Base-by-base conservation (phyloP, 1,140 invertebrate species). In the Octopus sinensis region DNA sequence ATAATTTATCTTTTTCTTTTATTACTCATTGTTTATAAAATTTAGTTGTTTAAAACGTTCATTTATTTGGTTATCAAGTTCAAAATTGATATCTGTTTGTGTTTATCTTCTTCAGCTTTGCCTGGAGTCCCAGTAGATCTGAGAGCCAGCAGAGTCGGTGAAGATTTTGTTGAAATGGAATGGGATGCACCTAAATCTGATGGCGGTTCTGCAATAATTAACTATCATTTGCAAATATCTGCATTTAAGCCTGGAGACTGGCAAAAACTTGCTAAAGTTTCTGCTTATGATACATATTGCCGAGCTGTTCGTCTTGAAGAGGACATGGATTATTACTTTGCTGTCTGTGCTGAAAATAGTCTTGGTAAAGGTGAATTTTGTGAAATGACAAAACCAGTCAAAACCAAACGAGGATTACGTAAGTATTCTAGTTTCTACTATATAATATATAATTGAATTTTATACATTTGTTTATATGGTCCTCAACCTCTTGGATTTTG, bases 291-390 rank as follows among this genome's bases (percentile, higher is more conserved):
- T n/a, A 84, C 80, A n/a, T 82, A 81, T 10, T 84, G 97, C 88
- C 86, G 86, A 62, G 85, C 86, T 23, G 95, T 96, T 80, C 94
- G 95, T 85, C 90, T 99, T 10, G 94, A 93, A 4, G 96, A 98
- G 91, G 96, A 96, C 52, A 95, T 97, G 88, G 96, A 98, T 90
- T 99, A 99, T 88, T 95, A 98, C 90, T 99, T 99, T 92, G 93
- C 97, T 82, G 94, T 99, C 0, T 95, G 96, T 89, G 98, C 98
- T 51, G 95, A 98, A 0, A 99, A 99, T 91, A 97, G 97, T 88
- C 97, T 95, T 53, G 98, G 97, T 53, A 94, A 94, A 82, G 95
- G 97, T 81, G 96, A 98, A 90, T 97, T 97, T 0, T 95, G 94
- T 82, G 90, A 93, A 81, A 97, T 82, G 93, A 92, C 93, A 5